Evolutionary conservation across 2,113 vertebrate genomes (phyloP).

Genomic region (Scatophagus argus): DNA sequence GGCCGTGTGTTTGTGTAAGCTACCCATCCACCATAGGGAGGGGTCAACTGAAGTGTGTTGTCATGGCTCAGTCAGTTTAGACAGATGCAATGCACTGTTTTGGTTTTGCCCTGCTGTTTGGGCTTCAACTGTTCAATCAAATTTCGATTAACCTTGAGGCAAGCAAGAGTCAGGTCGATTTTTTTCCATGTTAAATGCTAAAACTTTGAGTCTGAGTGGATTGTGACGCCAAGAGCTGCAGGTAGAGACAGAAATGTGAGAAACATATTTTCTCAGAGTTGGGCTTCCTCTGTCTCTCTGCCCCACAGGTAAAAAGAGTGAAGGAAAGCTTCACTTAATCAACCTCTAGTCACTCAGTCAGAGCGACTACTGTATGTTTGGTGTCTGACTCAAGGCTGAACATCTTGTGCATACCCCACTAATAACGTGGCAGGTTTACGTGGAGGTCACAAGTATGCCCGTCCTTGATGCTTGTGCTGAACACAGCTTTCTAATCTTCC

Average conservation of each 20-base stretch:
- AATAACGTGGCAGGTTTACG: conserved; percentile 35
- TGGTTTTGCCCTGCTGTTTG: conserved; percentile 49
- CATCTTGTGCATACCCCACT: conserved; percentile 67
- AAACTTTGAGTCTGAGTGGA: background rate
- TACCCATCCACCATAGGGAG: conserved; percentile 40
- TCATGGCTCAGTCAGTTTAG: conserved; percentile 35
- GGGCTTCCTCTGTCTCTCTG: conserved; percentile 15
- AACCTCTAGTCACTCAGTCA: conserved; percentile 17
- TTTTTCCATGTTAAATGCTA: background rate
- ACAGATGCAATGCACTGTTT: conserved; percentile 31
- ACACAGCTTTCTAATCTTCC: conserved; percentile 73
- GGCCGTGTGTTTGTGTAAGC: conserved; percentile 68
- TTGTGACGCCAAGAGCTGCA: conserved; percentile 10
- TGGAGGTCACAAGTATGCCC: conserved; percentile 69
- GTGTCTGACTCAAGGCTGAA: conserved; percentile 56
- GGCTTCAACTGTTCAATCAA: conserved; percentile 18
- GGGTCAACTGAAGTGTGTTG: conserved; percentile 59
- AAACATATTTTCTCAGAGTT: conserved; percentile 24
- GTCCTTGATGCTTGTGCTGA: conserved; percentile 58
- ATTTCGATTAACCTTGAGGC: conserved; percentile 10
- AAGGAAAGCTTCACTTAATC: conserved; percentile 8
- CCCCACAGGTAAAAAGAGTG: conserved; percentile 6
- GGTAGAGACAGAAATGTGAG: background rate
- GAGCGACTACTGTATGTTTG: conserved; percentile 48
- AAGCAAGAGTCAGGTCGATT: background rate